These are phyloP conservation scores for Thinocorus orbignyianus DNA, from an alignment of 2,113 vertebrate species.

Conservation along the genomic window DNA sequence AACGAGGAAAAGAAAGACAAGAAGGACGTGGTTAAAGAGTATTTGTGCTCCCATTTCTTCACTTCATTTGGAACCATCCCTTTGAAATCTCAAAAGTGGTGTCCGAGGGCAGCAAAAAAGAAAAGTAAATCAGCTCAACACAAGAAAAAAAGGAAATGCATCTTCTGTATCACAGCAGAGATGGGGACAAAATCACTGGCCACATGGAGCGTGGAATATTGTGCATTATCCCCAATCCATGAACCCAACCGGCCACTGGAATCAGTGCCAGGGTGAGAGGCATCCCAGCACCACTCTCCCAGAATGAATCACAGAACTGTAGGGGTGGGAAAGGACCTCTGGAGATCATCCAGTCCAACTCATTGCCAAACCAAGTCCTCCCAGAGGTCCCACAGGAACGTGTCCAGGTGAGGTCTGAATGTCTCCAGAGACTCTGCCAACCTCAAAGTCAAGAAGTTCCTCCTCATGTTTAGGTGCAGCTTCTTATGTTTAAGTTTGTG, in stretches of 20 bases:
- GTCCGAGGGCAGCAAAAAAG: not conserved
- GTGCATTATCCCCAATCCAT: not conserved
- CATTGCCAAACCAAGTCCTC: too few species aligned
- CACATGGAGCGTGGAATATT: fast-evolving
- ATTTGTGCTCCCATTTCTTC: not conserved
- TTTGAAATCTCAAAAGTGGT: not conserved
- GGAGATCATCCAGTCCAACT: too few species aligned
- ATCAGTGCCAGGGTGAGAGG: not conserved
- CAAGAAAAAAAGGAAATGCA: not conserved
- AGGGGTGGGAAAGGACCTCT: too few species aligned
- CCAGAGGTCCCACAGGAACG: too few species aligned
- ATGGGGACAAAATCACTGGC: not conserved
- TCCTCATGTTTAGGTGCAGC: too few species aligned
- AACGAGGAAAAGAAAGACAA: not conserved
- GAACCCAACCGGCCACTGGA: not conserved
- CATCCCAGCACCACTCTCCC: not conserved
- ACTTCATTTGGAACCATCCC: not conserved
- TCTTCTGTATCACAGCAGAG: fast-evolving
- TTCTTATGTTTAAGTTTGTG: too few species aligned
- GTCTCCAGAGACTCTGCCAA: too few species aligned
- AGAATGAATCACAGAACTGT: too few species aligned
- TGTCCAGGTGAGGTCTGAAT: too few species aligned
- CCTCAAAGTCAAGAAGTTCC: too few species aligned
- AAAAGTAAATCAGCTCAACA: not conserved
- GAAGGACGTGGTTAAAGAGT: not conserved